Conservation (phyloP, 1,140 invertebrate genomes). For the Cardiocondyla obscurior region DNA sequence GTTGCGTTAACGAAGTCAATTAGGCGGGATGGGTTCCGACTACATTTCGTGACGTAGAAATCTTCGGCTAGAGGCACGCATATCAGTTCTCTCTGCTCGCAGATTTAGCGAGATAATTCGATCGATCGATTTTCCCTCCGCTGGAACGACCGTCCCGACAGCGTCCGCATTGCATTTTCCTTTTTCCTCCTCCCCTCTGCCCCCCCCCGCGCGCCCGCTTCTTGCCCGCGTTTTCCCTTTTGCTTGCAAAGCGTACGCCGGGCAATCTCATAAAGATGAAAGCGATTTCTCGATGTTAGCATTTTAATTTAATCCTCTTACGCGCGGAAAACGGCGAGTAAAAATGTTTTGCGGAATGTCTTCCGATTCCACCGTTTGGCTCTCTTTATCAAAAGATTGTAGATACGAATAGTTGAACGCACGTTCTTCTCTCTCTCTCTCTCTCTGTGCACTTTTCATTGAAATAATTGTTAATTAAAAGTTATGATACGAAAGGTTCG, state of each 20-base stretch:
- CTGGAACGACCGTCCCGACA: neutral
- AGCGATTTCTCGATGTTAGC: slow-evolving; percentile 56
- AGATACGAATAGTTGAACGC: slow-evolving; percentile 4
- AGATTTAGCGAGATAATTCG: slow-evolving; percentile 55
- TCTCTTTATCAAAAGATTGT: slow-evolving; percentile 29
- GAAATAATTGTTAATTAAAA: slow-evolving; percentile 24
- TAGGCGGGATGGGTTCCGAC: neutral
- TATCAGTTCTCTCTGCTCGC: slow-evolving; percentile 1
- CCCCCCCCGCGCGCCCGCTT: too few species aligned
- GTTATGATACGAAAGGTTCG: neutral
- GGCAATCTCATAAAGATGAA: slow-evolving; percentile 58
- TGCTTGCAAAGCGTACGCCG: slow-evolving; percentile 46
- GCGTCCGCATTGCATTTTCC: neutral
- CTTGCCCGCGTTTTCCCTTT: neutral
- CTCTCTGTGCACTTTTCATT: neutral
- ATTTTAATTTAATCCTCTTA: slow-evolving; percentile 57
- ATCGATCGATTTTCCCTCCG: slow-evolving; percentile 23
- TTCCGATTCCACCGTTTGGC: slow-evolving; percentile 28
- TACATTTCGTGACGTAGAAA: slow-evolving; percentile 18
- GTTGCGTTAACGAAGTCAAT: slow-evolving; percentile 44
- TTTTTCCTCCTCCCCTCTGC: neutral
- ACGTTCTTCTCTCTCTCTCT: too few species aligned
- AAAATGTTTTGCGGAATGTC: slow-evolving; percentile 52
- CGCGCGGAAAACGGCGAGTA: slow-evolving; percentile 46
- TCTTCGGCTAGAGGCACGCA: neutral